Percentiles rank a stretch among this genome's conserved stretches.
phyloP scores from a whole-genome alignment of 1,140 invertebrate species.

The Drosophila ogumai region DNA sequence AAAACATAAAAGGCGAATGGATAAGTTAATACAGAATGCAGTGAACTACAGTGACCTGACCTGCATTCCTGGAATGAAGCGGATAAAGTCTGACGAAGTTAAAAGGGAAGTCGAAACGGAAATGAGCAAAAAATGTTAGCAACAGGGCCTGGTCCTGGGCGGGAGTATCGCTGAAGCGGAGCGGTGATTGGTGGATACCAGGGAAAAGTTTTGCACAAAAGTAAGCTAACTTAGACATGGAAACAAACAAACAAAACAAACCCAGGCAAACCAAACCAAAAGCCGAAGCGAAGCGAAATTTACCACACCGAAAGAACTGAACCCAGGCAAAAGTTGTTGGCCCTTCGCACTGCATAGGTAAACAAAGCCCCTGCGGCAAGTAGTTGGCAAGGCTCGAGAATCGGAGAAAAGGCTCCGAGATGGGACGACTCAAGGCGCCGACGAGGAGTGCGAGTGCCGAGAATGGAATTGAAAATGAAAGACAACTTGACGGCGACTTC shows the following conservation, averaged over 20 bases:
- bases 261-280: conserved; percentile 47
- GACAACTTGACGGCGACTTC: conserved; percentile 78
- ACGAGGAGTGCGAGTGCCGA: conserved; percentile 7
- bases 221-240: conserved; percentile 71
- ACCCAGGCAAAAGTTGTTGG: conserved; percentile 53
- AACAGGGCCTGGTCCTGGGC: conserved; percentile 4
- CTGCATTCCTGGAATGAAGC: conserved; percentile 59
- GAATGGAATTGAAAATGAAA: conserved; percentile 70
- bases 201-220: conserved; percentile 55
- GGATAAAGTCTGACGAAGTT: conserved; percentile 49
- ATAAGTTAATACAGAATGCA: conserved; percentile 68
- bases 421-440: neutral
- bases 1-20: conserved; percentile 4
- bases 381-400: conserved; percentile 61
- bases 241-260: conserved; percentile 69
- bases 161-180: neutral
- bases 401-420: conserved; percentile 1
- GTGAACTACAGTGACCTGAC: conserved; percentile 54
- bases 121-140: conserved; percentile 67
- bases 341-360: conserved; percentile 59
- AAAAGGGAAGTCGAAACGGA: conserved; percentile 63
- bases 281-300: conserved; percentile 29
- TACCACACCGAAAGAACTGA: conserved; percentile 23
- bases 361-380: conserved; percentile 59
- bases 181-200: conserved; percentile 61